These are phyloP conservation scores for Capromys pilorides DNA, from an alignment of 2,797 vertebrate genomes.

Conservation along the genomic window DNA sequence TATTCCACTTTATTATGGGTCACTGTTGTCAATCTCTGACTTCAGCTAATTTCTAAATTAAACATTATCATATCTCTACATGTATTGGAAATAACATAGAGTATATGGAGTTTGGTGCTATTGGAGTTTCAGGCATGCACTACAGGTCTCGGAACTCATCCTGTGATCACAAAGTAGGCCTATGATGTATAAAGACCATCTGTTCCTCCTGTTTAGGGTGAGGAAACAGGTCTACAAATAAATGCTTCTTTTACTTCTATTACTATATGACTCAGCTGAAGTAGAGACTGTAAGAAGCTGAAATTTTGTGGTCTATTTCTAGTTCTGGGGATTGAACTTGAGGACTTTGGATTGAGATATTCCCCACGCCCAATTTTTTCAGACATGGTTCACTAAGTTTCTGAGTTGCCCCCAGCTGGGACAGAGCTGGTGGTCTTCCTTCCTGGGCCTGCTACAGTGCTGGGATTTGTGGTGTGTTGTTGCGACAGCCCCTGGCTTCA, in stretches of 20 bases:
- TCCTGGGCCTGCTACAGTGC: neutral
- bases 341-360: neutral
- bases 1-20: neutral
- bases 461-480: neutral
- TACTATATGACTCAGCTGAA: neutral
- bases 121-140: neutral
- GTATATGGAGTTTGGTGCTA: neutral
- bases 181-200: neutral
- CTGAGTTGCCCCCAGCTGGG: neutral
- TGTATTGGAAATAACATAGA: neutral
- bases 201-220: neutral
- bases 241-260: constrained; percentile 19
- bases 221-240: neutral
- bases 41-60: neutral
- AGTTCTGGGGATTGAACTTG: neutral
- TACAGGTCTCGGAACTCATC: neutral
- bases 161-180: neutral
- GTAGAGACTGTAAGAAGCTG: neutral
- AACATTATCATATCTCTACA: neutral
- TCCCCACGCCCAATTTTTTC: neutral
- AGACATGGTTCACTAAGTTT: neutral
- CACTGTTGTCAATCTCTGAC: neutral
- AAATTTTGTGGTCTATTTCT: neutral
- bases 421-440: neutral
- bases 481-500: neutral